Conservation (phyloP, 2,888 invertebrate species). For the Leucozona laternaria region DNA sequence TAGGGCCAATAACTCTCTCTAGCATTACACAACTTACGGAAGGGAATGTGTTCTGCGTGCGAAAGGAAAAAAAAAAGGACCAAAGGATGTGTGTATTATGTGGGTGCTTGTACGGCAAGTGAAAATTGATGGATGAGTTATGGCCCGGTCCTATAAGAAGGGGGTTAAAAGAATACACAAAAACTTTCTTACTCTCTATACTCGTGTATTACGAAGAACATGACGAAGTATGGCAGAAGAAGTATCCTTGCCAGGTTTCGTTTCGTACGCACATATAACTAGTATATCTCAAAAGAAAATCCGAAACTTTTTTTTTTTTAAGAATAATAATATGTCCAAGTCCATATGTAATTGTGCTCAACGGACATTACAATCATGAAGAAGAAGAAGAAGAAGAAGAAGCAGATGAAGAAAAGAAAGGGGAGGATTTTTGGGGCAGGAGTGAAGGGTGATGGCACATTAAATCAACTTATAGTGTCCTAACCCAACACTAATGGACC, state of each 20-base stretch:
- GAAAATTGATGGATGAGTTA: constrained; percentile 84
- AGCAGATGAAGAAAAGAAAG: constrained; percentile 1
- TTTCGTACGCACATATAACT: too few species aligned
- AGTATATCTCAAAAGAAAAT: constrained; percentile 55
- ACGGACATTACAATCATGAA: constrained; percentile 62
- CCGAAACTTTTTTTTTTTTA: constrained; percentile 34
- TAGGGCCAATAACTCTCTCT: constrained; percentile 71
- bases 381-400: background rate
- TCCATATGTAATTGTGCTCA: constrained; percentile 75
- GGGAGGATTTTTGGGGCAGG: background rate
- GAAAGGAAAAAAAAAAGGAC: constrained; percentile 53
- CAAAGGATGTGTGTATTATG: constrained; percentile 36
- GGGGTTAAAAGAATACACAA: constrained; percentile 76
- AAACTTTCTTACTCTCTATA: constrained; percentile 27
- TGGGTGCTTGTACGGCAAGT: constrained; percentile 76
- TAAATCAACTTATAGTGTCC: constrained; percentile 75
- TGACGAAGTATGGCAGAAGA: constrained; percentile 10
- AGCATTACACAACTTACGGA: constrained; percentile 45
- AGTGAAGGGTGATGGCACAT: constrained; percentile 65
- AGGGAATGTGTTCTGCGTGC: constrained; percentile 36
- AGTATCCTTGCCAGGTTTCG: constrained; percentile 50
- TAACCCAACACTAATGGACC: constrained; percentile 75
- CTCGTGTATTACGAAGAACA: constrained; percentile 38
- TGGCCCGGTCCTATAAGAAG: constrained; percentile 77
- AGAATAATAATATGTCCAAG: constrained; percentile 73